phyloP scores from a whole-genome alignment of 2,797 vertebrate species.

The Clamator glandarius region DNA sequence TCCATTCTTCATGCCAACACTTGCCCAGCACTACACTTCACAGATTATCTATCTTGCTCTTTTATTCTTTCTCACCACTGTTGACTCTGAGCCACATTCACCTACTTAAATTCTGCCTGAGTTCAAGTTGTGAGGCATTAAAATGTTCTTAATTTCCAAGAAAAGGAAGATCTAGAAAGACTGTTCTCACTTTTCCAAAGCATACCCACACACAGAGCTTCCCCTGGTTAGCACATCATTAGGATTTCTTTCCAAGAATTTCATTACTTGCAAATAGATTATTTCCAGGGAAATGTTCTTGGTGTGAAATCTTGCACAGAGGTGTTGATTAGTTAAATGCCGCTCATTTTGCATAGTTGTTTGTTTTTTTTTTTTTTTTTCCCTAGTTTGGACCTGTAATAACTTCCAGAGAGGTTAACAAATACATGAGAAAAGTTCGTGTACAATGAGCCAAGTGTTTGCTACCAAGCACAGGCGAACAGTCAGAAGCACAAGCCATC shows the following conservation, averaged over 20 bases:
- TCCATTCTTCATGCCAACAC: not conserved
- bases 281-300: slow-evolving; percentile 25
- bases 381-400: not conserved
- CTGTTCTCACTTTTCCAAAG: slow-evolving; percentile 18
- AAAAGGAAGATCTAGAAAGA: slow-evolving; percentile 7
- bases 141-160: slow-evolving; percentile 25
- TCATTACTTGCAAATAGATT: not conserved
- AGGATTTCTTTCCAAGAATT: slow-evolving; percentile 45
- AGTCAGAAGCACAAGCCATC: not conserved
- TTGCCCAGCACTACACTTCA: not conserved
- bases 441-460: not conserved
- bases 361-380: not conserved
- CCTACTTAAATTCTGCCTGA: slow-evolving; percentile 33
- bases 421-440: not conserved
- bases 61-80: not conserved
- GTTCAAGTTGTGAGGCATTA: slow-evolving; percentile 23
- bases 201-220: not conserved
- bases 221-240: not conserved
- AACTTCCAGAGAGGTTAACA: not conserved
- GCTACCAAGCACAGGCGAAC: not conserved
- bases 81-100: not conserved
- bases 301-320: not conserved
- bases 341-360: not conserved
- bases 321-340: slow-evolving; percentile 16
- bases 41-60: not conserved